These are phyloP conservation scores for Chironomus riparius DNA, from an alignment of 2,888 invertebrate species.

Conservation along the genomic window DNA sequence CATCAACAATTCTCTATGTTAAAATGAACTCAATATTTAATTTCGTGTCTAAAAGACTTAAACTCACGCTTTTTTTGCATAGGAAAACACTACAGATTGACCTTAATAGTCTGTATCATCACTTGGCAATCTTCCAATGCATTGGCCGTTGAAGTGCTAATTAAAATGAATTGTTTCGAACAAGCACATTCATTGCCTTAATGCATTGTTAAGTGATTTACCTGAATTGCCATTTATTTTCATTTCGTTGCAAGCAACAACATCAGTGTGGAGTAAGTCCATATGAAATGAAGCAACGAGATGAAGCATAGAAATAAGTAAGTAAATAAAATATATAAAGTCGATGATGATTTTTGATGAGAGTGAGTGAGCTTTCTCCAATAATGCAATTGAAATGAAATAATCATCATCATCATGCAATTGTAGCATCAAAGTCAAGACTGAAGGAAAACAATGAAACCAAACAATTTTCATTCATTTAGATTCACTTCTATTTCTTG, in stretches of 20 bases:
- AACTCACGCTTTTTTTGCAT: too few species aligned
- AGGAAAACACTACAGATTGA: too few species aligned
- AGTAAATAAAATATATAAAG: background rate
- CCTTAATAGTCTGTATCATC: too few species aligned
- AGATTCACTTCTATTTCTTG: too few species aligned
- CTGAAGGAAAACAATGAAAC: background rate
- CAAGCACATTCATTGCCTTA: too few species aligned
- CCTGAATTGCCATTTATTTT: constrained; percentile 11
- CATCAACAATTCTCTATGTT: too few species aligned
- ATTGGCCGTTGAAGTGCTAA: background rate
- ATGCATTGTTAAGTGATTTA: constrained; percentile 22
- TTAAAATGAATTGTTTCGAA: constrained; percentile 4
- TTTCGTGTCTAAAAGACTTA: too few species aligned
- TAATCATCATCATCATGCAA: constrained; percentile 13
- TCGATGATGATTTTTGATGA: background rate
- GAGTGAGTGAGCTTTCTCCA: background rate
- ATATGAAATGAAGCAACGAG: too few species aligned
- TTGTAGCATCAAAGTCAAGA: background rate
- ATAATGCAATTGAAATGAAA: background rate
- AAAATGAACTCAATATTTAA: too few species aligned
- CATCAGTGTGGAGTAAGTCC: too few species aligned
- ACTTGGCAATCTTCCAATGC: too few species aligned
- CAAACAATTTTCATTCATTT: too few species aligned
- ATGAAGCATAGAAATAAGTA: background rate
- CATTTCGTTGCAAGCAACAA: background rate